Percentiles rank a stretch among this genome's conserved stretches.
Conservation (phyloP, 2,888 invertebrate species). For the Pollenia amentaria region DNA sequence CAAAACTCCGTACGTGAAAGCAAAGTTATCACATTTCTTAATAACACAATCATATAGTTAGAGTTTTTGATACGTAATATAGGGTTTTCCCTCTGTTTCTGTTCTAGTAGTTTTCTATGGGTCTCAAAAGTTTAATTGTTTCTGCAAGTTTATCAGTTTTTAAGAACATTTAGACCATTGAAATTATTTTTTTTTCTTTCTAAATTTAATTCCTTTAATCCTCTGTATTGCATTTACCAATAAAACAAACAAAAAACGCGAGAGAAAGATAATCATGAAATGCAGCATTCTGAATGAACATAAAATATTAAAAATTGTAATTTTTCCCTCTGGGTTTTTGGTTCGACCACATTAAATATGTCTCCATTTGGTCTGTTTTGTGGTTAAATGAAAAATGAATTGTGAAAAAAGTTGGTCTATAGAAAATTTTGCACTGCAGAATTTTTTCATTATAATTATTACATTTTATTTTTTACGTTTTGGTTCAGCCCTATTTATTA, state of each 20-base stretch:
- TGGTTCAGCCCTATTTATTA: background rate
- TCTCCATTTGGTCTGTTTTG: conserved; percentile 59
- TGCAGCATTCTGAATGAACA: conserved; percentile 56
- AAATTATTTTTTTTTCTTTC: no score
- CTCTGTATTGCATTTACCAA: background rate
- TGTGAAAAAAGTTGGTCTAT: background rate
- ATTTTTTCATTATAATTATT: background rate
- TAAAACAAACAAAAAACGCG: background rate
- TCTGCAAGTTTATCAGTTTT: no score
- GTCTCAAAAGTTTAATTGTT: no score
- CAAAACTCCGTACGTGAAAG: no score
- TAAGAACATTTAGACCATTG: no score
- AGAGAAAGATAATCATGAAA: conserved; percentile 5
- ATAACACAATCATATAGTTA: no score
- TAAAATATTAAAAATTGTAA: conserved; percentile 45
- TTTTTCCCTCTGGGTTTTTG: background rate
- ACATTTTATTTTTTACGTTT: background rate
- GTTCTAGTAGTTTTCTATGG: no score
- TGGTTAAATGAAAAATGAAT: conserved; percentile 29
- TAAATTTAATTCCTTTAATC: conserved; percentile 3
- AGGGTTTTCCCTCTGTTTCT: no score
- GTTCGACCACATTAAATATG: conserved; percentile 20
- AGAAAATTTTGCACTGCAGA: background rate
- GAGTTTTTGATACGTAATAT: no score
- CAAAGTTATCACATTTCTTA: no score